Conservation (phyloP, 2,113 vertebrate species). For the Prolemur simus region DNA sequence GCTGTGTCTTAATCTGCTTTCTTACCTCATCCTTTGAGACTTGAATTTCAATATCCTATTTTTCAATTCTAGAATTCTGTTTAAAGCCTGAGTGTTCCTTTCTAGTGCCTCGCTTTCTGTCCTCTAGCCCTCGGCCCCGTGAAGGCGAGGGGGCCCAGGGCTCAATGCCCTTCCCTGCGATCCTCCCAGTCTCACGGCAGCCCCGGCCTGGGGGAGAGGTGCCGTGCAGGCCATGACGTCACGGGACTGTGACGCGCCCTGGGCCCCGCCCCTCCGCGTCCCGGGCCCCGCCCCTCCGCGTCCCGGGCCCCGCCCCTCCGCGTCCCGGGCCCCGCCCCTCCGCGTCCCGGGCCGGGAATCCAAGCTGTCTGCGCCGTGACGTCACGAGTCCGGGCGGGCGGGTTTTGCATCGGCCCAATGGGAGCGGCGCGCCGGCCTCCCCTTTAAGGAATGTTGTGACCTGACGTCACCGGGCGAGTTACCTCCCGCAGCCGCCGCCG, state of each 20-base stretch:
- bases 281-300: neutral
- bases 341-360: neutral
- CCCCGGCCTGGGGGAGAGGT: fast-evolving
- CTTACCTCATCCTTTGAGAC: neutral
- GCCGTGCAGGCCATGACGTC: slow-evolving; percentile 36
- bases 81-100: neutral
- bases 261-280: slow-evolving; percentile 28
- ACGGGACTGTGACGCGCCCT: slow-evolving; percentile 42
- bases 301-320: neutral
- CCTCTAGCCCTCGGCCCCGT: neutral
- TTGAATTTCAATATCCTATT: neutral
- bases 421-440: slow-evolving; percentile 68
- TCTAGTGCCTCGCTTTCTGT: neutral
- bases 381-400: slow-evolving; percentile 56
- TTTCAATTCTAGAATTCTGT: neutral
- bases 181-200: neutral
- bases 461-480: slow-evolving; percentile 80
- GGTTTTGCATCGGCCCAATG: slow-evolving; percentile 78
- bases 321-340: neutral
- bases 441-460: slow-evolving; percentile 78
- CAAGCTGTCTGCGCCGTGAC: slow-evolving; percentile 55
- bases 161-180: too few relatives aligned
- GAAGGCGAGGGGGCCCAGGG: neutral
- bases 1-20: neutral
- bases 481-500: slow-evolving; percentile 65